phyloP scores from a whole-genome alignment of 2,113 vertebrate genomes.

The Lophius piscatorius region DNA sequence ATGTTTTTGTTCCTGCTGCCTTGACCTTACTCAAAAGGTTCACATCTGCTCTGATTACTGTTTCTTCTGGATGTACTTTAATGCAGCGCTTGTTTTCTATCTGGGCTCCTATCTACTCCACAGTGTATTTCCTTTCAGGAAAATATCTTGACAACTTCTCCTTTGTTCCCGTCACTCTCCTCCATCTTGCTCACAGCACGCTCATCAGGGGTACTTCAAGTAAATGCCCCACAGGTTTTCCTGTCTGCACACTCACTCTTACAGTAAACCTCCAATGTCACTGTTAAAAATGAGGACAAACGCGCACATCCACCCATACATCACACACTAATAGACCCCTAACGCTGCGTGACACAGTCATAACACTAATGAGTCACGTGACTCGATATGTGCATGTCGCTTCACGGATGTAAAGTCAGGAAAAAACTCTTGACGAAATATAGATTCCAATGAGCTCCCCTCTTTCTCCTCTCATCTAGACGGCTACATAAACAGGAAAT shows the following conservation, averaged over 20 bases:
- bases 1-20: slow-evolving; percentile 7
- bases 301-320: slow-evolving; percentile 15
- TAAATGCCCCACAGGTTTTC: slow-evolving; percentile 54
- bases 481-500: slow-evolving; percentile 67
- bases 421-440: slow-evolving; percentile 35
- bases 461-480: slow-evolving; percentile 8
- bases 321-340: slow-evolving; percentile 24
- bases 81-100: slow-evolving; percentile 18
- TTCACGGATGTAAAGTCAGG: slow-evolving; percentile 36
- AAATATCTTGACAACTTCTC: slow-evolving; percentile 6
- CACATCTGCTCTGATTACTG: slow-evolving; percentile 20
- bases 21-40: slow-evolving; percentile 37
- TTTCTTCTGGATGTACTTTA: slow-evolving; percentile 15
- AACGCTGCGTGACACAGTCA: slow-evolving; percentile 18
- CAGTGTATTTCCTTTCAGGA: slow-evolving; percentile 35
- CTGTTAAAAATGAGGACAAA: slow-evolving; percentile 42
- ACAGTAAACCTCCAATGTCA: slow-evolving; percentile 45
- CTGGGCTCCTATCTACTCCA: slow-evolving; percentile 5
- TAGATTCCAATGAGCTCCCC: slow-evolving; percentile 32
- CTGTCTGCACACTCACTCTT: slow-evolving; percentile 44
- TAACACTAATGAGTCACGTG: slow-evolving; percentile 35
- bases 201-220: slow-evolving; percentile 33
- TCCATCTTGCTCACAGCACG: slow-evolving; percentile 16
- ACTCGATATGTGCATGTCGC: slow-evolving; percentile 23
- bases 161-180: slow-evolving; percentile 18